Percentiles rank a stretch among this genome's conserved stretches.
Conservation (phyloP, 2,113 vertebrate species). For the Mellivora capensis region DNA sequence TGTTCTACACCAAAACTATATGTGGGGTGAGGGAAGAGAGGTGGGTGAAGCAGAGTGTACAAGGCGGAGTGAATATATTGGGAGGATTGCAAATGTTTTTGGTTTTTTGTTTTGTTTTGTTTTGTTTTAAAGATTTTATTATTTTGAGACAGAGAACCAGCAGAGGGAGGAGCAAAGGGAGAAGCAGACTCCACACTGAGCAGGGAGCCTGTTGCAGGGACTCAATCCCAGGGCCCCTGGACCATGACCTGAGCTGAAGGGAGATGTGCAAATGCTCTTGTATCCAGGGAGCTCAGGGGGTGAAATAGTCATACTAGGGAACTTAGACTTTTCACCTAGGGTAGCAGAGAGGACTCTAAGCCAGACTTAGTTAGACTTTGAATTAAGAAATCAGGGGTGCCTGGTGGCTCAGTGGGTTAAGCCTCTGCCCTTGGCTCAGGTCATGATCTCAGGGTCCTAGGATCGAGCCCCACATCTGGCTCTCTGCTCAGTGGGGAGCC, state of each 20-base stretch:
- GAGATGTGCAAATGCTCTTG: background rate
- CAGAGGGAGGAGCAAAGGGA: too few relatives aligned
- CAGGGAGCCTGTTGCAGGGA: too few relatives aligned
- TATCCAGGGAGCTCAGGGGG: background rate
- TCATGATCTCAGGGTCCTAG: background rate
- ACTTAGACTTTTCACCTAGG: background rate
- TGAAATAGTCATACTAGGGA: background rate
- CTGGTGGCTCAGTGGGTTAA: too few relatives aligned
- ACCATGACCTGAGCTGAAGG: too few relatives aligned
- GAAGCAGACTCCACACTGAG: too few relatives aligned
- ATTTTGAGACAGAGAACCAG: too few relatives aligned
- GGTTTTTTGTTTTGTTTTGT: too few relatives aligned
- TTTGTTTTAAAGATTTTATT: too few relatives aligned
- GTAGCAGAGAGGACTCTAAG: background rate
- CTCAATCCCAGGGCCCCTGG: too few relatives aligned
- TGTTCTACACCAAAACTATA: background rate
- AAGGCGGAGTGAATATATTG: background rate
- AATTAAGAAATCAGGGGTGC: background rate
- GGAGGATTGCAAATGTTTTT: background rate
- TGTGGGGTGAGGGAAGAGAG: background rate
- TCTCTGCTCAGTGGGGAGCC: background rate
- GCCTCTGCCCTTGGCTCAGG: background rate
- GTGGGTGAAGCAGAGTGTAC: background rate
- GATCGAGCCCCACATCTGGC: rapidly evolving
- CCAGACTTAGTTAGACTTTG: background rate